A percentile compares a stretch with the other conserved stretches of the same genome.
These are phyloP conservation scores for Notolepis coatsorum DNA, from an alignment of 2,797 vertebrate species.

Conservation along the genomic window DNA sequence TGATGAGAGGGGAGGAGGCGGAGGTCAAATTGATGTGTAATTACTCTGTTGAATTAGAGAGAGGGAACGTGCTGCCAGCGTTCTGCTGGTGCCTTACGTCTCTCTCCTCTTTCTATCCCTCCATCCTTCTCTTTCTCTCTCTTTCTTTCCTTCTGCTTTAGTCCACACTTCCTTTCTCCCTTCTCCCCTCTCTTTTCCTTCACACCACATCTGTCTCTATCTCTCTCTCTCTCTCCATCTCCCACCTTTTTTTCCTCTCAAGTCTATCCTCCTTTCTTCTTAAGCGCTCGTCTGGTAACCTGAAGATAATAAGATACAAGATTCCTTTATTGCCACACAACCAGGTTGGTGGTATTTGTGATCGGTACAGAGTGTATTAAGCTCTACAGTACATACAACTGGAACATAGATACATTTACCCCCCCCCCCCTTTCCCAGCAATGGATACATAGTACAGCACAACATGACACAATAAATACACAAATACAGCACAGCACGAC, in stretches of 20 bases:
- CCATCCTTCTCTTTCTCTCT: slow-evolving; percentile 6
- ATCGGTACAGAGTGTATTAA: too few relatives aligned
- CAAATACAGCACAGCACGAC: too few relatives aligned
- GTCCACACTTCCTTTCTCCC: slow-evolving; percentile 5
- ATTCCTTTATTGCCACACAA: too few relatives aligned
- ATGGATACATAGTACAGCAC: too few relatives aligned
- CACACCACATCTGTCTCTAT: neutral
- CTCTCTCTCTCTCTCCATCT: neutral
- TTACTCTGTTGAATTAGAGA: slow-evolving; percentile 63
- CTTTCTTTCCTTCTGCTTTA: slow-evolving; percentile 4
- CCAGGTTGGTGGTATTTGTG: too few relatives aligned
- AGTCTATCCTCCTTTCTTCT: too few relatives aligned
- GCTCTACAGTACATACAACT: too few relatives aligned
- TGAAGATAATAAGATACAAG: too few relatives aligned
- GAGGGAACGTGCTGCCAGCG: slow-evolving; percentile 25
- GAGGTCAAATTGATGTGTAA: slow-evolving; percentile 54
- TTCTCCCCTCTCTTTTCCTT: neutral
- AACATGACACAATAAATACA: too few relatives aligned
- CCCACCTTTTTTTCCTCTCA: neutral
- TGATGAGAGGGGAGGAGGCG: slow-evolving; percentile 32
- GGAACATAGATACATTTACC: too few relatives aligned
- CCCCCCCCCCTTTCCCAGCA: too few relatives aligned
- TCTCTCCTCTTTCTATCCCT: neutral
- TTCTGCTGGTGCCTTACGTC: slow-evolving; percentile 35
- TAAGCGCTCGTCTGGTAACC: too few relatives aligned